These are phyloP conservation scores for Galago senegalensis DNA, from an alignment of 2,797 vertebrate species.

Conservation along the genomic window DNA sequence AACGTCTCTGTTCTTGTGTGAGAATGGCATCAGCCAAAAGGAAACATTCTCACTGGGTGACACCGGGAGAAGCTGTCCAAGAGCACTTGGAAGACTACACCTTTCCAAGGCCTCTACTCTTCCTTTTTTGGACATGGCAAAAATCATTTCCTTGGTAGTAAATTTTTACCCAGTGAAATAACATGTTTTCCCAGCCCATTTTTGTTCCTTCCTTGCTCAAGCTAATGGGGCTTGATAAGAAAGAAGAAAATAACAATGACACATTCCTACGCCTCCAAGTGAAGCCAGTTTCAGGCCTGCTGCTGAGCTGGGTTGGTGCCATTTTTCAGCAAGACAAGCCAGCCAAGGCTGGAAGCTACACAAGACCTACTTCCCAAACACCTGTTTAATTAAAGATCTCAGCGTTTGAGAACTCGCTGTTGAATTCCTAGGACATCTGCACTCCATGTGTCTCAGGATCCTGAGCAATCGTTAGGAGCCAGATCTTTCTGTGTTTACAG, in stretches of 20 bases:
- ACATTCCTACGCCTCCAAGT: constrained; percentile 87
- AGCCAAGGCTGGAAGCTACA: constrained; percentile 85
- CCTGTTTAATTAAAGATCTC: constrained; percentile 92
- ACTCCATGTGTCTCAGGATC: constrained; percentile 86
- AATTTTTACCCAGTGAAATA: constrained; percentile 95
- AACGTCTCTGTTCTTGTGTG: constrained; percentile 71
- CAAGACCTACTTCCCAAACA: constrained; percentile 89
- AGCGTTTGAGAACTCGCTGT: constrained; percentile 77
- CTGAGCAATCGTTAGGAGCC: constrained; percentile 26
- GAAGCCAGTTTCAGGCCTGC: constrained; percentile 88
- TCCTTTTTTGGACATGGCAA: constrained; percentile 93
- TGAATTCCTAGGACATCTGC: constrained; percentile 87
- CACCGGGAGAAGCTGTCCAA: constrained; percentile 78
- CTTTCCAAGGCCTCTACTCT: constrained; percentile 78
- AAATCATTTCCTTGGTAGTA: constrained; percentile 90
- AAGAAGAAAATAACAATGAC: constrained; percentile 87
- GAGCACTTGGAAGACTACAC: constrained; percentile 76
- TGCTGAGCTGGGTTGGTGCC: constrained; percentile 85
- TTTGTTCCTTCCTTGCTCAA: constrained; percentile 85
- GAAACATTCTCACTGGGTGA: constrained; percentile 83
- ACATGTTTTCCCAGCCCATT: constrained; percentile 89
- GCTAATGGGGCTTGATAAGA: constrained; percentile 91
- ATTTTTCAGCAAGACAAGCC: constrained; percentile 81
- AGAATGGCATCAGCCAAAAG: constrained; percentile 78
- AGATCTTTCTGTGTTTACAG: constrained; percentile 9